phyloP scores from a whole-genome alignment of 1,140 invertebrate genomes.

The Plodia interpunctella region DNA sequence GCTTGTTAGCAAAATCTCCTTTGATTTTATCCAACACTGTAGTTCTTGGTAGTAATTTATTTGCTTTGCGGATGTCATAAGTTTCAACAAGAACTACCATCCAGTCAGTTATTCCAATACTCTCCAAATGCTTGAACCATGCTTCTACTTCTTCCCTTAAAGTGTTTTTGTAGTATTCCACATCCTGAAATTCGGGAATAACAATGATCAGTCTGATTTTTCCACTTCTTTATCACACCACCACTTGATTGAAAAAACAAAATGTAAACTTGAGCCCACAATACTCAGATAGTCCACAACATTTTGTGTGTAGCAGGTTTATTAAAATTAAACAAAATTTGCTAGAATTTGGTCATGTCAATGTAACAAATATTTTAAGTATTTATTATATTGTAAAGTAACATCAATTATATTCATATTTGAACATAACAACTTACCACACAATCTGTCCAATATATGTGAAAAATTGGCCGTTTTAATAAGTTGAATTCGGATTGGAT shows the following conservation, averaged over 20 bases:
- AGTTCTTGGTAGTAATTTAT: slow-evolving; percentile 93
- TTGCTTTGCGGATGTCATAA: slow-evolving; percentile 93
- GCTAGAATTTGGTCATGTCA: too few species aligned
- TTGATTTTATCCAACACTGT: slow-evolving; percentile 97
- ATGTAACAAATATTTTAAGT: too few species aligned
- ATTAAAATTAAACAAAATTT: too few species aligned
- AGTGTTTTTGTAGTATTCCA: slow-evolving; percentile 92
- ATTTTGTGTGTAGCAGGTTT: too few species aligned
- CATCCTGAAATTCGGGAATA: slow-evolving; percentile 92
- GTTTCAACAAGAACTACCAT: slow-evolving; percentile 95
- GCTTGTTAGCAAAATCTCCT: slow-evolving; percentile 94
- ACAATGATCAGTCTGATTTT: too few species aligned
- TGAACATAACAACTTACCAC: slow-evolving; percentile 84
- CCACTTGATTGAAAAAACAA: too few species aligned
- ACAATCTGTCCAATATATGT: slow-evolving; percentile 97
- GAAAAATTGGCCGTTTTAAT: slow-evolving; percentile 91
- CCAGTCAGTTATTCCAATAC: slow-evolving; percentile 91
- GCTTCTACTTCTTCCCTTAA: slow-evolving; percentile 91
- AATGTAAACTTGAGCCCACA: too few species aligned
- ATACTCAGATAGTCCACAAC: too few species aligned
- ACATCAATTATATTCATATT: too few species aligned
- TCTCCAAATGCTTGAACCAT: slow-evolving; percentile 89
- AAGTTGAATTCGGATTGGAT: slow-evolving; percentile 86
- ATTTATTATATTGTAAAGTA: too few species aligned
- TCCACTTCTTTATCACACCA: too few species aligned